phyloP scores from a whole-genome alignment of 2,888 invertebrate species.

The Lasioglossum zephyrum region DNA sequence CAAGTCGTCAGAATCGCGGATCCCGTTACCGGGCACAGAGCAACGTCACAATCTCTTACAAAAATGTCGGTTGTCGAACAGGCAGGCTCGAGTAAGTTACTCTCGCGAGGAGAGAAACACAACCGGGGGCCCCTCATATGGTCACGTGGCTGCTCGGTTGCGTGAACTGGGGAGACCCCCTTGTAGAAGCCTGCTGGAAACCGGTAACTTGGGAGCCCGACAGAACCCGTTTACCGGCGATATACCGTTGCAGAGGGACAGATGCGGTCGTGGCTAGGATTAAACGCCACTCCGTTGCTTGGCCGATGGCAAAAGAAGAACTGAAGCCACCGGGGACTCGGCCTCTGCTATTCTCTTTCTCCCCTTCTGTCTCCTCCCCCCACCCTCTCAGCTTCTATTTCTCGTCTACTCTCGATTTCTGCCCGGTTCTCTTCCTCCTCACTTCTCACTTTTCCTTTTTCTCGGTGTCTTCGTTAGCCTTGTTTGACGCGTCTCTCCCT shows the following conservation, averaged over 20 bases:
- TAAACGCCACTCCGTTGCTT: constrained; percentile 51
- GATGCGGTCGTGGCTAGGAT: constrained; percentile 62
- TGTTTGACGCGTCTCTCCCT: background rate
- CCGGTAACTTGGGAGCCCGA: constrained; percentile 55
- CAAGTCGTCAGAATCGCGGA: background rate
- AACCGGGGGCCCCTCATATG: background rate
- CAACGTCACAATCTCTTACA: constrained; percentile 21
- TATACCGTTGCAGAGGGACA: constrained; percentile 71
- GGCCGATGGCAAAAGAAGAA: constrained; percentile 49
- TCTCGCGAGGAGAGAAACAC: background rate
- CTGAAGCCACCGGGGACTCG: constrained; percentile 49
- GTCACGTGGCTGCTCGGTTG: constrained; percentile 21
- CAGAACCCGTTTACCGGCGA: constrained; percentile 62
- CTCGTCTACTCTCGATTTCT: constrained; percentile 52
- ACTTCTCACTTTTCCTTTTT: constrained; percentile 17
- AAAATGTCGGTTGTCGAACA: constrained; percentile 27
- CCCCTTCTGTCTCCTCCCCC: background rate
- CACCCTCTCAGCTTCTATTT: constrained; percentile 3
- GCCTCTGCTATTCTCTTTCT: constrained; percentile 22
- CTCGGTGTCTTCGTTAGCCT: constrained; percentile 1
- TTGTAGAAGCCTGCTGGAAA: constrained; percentile 28
- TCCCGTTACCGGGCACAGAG: constrained; percentile 25
- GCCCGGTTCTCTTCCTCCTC: constrained; percentile 12
- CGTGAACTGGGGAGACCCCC: constrained; percentile 21
- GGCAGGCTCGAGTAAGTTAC: background rate